Base-by-base conservation (phyloP, 2,888 invertebrate species). In the Unio delphinus region DNA sequence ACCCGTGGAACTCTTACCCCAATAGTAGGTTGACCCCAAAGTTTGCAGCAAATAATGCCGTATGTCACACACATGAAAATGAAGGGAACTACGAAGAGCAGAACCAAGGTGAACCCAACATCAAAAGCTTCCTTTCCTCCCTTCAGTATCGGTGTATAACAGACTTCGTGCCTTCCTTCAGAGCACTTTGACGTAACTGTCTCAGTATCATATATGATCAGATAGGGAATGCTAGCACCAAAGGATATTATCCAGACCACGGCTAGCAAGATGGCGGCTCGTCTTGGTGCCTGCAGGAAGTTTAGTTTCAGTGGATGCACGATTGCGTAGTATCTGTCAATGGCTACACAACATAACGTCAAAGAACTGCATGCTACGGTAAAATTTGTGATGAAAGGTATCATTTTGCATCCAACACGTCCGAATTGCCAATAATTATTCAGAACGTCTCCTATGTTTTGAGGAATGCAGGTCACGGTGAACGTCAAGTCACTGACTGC, bases 301-400 rank as follows among this genome's bases (percentile, higher is more conserved):
- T 79, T 78, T 20, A 80, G 71, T 69, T 80, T 79, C 30, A 85
- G 67, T 26, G 85, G 85, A 64, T 82, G 81, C 1, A 85, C 76
- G 34, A 83, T 80, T 15, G 83, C 83, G 57, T 82, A 77, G 67
- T 82, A 85, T 45, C 85, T 68, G 65, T 85, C 85, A 55, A 82
- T 74, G 4, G 83, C 83, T 30, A 85, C 83, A 61, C 83, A 82
- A 55, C 80, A 82, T 23, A 84, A 67, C 15, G 83, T 85, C 56
- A 85, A 64, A 3, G 83, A 77, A 68, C 81, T 84, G 28, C 80
- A 80, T 20, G 81, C 75, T 3, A 81, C 79, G 11, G 78, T 74
- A 28, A 84, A 76, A 26, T 74, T 80, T 28, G 70, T 75, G 26
- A 83, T 75, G 62, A 74, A 83, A 0, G 83, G 82, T 17, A 83